Percentiles rank a stretch among this genome's conserved stretches.
Evolutionary conservation across 2,888 invertebrate genomes (phyloP).

Genomic region (Limenitis camilla): DNA sequence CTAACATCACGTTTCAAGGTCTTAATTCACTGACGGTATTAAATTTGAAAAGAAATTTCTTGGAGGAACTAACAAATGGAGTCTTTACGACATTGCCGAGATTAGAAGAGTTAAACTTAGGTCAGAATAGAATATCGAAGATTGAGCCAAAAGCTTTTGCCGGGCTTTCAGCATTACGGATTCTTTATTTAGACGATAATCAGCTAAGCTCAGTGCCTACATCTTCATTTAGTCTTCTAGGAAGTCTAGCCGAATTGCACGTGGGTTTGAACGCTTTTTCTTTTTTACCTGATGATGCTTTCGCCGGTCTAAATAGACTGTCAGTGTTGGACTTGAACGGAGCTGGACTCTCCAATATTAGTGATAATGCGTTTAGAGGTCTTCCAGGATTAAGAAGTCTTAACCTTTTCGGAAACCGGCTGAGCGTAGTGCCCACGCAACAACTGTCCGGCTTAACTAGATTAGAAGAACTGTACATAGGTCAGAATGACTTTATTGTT

Average conservation of each 20-base stretch:
- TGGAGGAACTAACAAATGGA: constrained; percentile 84
- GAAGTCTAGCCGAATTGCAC: constrained; percentile 87
- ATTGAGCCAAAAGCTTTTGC: constrained; percentile 86
- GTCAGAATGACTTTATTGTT: constrained; percentile 85
- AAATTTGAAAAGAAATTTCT: constrained; percentile 86
- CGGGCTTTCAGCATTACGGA: constrained; percentile 82
- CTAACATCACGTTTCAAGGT: constrained; percentile 86
- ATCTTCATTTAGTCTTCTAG: constrained; percentile 80
- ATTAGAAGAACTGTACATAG: constrained; percentile 86
- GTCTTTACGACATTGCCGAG: constrained; percentile 83
- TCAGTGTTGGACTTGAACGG: constrained; percentile 86
- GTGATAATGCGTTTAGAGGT: constrained; percentile 83
- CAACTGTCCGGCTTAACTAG: constrained; percentile 82
- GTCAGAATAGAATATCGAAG: constrained; percentile 87
- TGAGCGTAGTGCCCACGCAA: constrained; percentile 82
- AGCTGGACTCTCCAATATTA: constrained; percentile 86
- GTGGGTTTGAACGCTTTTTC: constrained; percentile 89
- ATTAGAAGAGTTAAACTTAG: constrained; percentile 89
- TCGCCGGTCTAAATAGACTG: constrained; percentile 83
- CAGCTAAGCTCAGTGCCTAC: constrained; percentile 85
- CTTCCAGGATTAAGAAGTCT: constrained; percentile 83
- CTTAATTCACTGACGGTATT: constrained; percentile 85
- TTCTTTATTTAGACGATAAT: constrained; percentile 89
- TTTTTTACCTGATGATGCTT: constrained; percentile 83
- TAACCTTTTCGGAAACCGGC: constrained; percentile 86